Base-by-base conservation (phyloP, 2,113 vertebrate species). In the Casuarius casuarius region DNA sequence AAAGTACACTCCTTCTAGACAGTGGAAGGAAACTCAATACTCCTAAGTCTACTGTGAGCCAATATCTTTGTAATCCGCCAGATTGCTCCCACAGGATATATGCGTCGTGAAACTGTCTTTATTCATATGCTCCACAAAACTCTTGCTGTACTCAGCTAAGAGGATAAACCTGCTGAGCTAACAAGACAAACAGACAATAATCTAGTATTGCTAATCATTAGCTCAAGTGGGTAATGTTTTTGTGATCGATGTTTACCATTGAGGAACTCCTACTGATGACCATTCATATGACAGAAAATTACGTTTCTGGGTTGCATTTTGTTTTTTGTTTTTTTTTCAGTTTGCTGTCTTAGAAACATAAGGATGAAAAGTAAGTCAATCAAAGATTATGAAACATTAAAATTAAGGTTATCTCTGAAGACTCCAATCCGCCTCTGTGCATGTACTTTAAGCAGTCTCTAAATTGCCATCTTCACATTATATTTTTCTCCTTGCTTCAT, bases 181-280 rank as follows among this genome's bases (percentile, higher is more conserved):
- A 95, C 66, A 95, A 52, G 89, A 82, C 93, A 94, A 95, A 92
- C 44, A 72, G 23, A 86, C 71, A 87, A 73, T 90, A 91, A 89
- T 85, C 81, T 68, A 56, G 89, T 70, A 94, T 94, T 91, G 74
- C 71, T 70, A 76, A 26, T 71, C 74, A 85, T 92, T 91, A 95
- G 70, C 61, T 92, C 77, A 87, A 91, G 84, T 58, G 77, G 78
- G 38, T 95, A 87, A 92, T 85, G 35, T 70, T 95, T 94, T 73
- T 52, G 40, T 91, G 94, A 90, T 85, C 89, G 87, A 95, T 73
- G 81, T 70, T 58, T 84, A 90, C 52, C 84, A 66, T 83, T 44
- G 71, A 81, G 84, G 92, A 91, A 81, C 65, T 26, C 5, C 40
- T 67, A 73, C 17, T 2, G 18, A 66, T 44, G 75, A 63, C 35